These are phyloP conservation scores for Portunus trituberculatus DNA, from an alignment of 1,140 invertebrate genomes.

Conservation along the genomic window DNA sequence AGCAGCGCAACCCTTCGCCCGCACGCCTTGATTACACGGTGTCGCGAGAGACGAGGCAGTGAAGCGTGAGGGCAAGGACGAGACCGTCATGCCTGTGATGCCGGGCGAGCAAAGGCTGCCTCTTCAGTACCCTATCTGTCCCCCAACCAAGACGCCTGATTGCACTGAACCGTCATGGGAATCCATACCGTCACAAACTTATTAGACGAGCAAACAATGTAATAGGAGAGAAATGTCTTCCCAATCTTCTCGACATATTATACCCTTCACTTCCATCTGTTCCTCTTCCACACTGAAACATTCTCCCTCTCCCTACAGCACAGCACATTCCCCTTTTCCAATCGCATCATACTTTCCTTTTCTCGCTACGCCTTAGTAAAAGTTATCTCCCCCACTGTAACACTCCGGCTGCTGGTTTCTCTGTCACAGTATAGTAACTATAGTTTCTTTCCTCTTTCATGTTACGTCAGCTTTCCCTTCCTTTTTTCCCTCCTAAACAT, in stretches of 20 bases:
- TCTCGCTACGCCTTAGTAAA: neutral
- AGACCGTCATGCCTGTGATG: neutral
- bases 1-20: neutral
- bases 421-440: neutral
- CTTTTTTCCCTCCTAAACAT: neutral
- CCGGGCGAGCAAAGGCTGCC: neutral
- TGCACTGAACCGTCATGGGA: too few relatives aligned
- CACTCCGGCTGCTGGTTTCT: too few relatives aligned
- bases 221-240: too few relatives aligned
- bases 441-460: neutral
- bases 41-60: neutral
- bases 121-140: too few relatives aligned
- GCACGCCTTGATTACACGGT: conserved; percentile 9
- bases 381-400: too few relatives aligned
- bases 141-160: too few relatives aligned
- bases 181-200: too few relatives aligned
- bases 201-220: too few relatives aligned
- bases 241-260: too few relatives aligned
- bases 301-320: neutral
- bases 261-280: too few relatives aligned
- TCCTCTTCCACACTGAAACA: too few relatives aligned
- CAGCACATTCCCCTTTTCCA: neutral
- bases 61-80: neutral
- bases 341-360: neutral
- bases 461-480: neutral